These are phyloP conservation scores for Toxotes lorentzi DNA, from an alignment of 2,797 vertebrate species.

Conservation along the genomic window DNA sequence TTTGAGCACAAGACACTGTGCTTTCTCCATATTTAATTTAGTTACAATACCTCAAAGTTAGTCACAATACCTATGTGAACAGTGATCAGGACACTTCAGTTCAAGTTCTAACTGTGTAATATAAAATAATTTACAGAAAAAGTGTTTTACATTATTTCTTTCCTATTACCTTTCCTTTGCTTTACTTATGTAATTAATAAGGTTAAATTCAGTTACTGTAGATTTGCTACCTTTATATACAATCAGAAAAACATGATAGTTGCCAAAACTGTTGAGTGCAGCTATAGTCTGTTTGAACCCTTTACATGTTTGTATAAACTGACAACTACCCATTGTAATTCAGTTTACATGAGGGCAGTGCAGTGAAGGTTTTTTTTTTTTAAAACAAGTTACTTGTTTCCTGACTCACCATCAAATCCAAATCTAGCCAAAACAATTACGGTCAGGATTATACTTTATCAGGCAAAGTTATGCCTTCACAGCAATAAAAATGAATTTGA, in stretches of 20 bases:
- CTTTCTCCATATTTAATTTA: neutral
- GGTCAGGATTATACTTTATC: constrained; percentile 7
- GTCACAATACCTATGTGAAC: neutral
- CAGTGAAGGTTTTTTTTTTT: neutral
- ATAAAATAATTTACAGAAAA: neutral
- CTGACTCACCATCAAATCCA: constrained; percentile 14
- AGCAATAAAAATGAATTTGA: neutral
- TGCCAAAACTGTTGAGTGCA: neutral
- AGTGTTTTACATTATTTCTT: neutral
- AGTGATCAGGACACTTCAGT: neutral
- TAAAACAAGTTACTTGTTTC: constrained; percentile 22
- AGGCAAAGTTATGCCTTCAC: neutral
- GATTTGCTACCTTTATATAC: neutral
- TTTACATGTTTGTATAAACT: constrained; percentile 15
- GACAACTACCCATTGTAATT: constrained; percentile 4
- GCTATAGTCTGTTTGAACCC: neutral
- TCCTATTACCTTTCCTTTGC: neutral
- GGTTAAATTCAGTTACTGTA: neutral
- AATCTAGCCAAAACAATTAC: constrained; percentile 3
- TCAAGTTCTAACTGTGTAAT: neutral
- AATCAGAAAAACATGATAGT: neutral
- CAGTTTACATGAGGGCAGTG: neutral
- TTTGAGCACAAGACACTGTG: rapidly evolving
- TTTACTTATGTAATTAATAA: neutral
- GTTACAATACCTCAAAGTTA: no score